phyloP scores from a whole-genome alignment of 64 coral and sea anemone genomes.

The Hydrozoanthus tunicans region DNA sequence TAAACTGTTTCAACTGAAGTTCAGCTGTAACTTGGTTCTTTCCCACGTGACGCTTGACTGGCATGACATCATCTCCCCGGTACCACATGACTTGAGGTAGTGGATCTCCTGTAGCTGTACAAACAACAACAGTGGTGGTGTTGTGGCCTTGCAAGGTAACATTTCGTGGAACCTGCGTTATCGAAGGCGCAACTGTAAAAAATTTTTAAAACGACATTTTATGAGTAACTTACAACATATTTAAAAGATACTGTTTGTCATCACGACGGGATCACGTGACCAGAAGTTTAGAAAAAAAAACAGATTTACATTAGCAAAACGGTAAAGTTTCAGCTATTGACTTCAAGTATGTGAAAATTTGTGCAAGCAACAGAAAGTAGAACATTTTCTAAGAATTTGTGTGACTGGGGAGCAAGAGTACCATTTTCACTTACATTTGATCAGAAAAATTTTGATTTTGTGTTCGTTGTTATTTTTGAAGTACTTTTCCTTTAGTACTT shows the following conservation, averaged over 20 bases:
- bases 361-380: not conserved
- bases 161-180: not conserved
- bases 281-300: too few relatives aligned
- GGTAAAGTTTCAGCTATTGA: too few relatives aligned
- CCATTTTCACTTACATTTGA: too few relatives aligned
- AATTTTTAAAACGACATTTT: not conserved
- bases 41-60: not conserved
- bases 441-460: too few relatives aligned
- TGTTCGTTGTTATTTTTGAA: too few relatives aligned
- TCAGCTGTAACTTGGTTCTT: conserved; percentile 14
- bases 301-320: too few relatives aligned
- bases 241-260: too few relatives aligned
- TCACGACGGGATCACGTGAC: too few relatives aligned
- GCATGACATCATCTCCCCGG: not conserved
- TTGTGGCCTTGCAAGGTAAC: not conserved
- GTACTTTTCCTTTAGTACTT: too few relatives aligned
- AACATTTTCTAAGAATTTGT: too few relatives aligned
- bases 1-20: not conserved
- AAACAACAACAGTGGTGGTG: not conserved
- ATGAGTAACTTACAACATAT: not conserved
- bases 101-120: conserved; percentile 22
- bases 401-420: too few relatives aligned
- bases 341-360: too few relatives aligned
- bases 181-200: not conserved
- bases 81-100: conserved; percentile 28